Evolutionary conservation across 2,888 invertebrate genomes (phyloP), one percentile per base, ranked within the genome.

Genomic region (Cephus spinipes): DNA sequence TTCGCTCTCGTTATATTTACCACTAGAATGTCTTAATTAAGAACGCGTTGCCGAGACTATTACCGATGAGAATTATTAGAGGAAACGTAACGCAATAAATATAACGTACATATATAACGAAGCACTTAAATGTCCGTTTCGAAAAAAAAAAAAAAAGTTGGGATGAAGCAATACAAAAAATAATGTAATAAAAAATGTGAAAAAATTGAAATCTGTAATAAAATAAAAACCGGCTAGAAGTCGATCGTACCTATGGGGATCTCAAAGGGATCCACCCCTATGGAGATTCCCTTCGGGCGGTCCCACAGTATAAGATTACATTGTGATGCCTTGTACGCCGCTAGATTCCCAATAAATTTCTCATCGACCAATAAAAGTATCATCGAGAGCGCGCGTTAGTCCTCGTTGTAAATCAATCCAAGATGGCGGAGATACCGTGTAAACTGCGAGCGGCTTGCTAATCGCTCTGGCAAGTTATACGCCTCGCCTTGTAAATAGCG

Each of bases 371-470:
- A 86, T 88, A 88, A 89, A 89, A 85, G 83, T 86, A 84, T 86
- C 86, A 83, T 82, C 81, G 85, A 79, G 78, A 82, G 84, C 80
- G 81, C 81, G 82, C 82, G 83, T 81, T 82, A 83, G 84, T 78
- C 82, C 82, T 83, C 82, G 86, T 83, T 87, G 87, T 90, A 89
- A 90, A 88, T 89, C 89, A 88, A 88, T 87, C 87, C 85, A 83
- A 87, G 85, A 88, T 88, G 85, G 88, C 84, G 86, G 83, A 86
- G 87, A 87, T 87, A 87, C 83, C 85, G 79, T 82, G 86, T 84
- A 87, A 83, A 84, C 81, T 82, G 81, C 80, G 74, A 77, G 74
- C 76, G 75, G 75, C 78, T 83, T 81, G 84, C 87, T 85, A 88
- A 89, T 88, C 87, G 87, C 82, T 85, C 83, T 83, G 75, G 77